Evolutionary conservation across 2,113 vertebrate genomes (phyloP).

Genomic region (Caloenas nicobarica): DNA sequence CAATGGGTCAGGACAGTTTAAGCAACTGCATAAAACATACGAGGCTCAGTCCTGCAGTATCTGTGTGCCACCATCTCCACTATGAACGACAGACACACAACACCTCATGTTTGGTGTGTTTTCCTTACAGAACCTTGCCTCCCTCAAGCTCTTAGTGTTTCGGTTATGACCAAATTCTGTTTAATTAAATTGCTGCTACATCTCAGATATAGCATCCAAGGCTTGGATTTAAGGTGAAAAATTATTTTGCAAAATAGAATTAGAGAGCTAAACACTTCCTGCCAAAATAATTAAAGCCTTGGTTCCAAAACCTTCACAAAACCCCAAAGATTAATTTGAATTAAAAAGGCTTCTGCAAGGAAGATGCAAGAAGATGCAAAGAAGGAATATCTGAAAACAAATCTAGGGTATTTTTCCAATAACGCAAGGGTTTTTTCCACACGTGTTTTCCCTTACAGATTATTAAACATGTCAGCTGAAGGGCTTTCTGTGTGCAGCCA

Average conservation of each 20-base stretch:
- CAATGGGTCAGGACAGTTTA: neutral
- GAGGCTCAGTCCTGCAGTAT: neutral
- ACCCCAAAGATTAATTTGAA: neutral
- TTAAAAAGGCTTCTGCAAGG: neutral
- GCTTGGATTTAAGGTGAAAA: neutral
- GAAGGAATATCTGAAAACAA: conserved; percentile 9
- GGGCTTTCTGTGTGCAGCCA: neutral
- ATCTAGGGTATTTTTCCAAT: neutral
- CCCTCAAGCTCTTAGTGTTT: neutral
- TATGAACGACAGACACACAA: neutral
- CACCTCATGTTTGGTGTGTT: neutral
- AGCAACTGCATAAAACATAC: neutral
- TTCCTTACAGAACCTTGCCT: neutral
- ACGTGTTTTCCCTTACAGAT: neutral
- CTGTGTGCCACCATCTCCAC: neutral
- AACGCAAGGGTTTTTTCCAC: neutral
- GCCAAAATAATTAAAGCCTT: neutral
- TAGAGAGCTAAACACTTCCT: neutral
- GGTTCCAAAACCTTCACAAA: neutral
- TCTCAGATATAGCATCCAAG: neutral
- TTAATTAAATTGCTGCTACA: neutral
- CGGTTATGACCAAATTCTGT: neutral
- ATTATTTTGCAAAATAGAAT: neutral
- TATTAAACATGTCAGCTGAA: neutral
- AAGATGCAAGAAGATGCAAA: neutral